Base-by-base conservation (phyloP, 1,140 invertebrate genomes). In the Oedothorax gibbosus region DNA sequence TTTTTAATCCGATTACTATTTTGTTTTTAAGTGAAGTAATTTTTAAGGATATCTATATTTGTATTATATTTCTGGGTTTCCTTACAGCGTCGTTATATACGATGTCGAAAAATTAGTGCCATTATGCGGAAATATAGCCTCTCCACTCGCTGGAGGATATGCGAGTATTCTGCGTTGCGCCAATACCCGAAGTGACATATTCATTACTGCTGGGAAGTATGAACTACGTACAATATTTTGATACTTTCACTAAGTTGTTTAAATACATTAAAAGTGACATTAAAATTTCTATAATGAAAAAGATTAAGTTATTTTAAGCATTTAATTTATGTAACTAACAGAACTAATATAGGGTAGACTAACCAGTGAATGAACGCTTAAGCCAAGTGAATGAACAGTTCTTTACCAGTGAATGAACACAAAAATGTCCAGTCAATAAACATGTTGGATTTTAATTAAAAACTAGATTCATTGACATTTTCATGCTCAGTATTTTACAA, bases 161-260 rank as follows among this genome's bases (percentile, higher is more conserved):
- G 90, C 90, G 20, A 86, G 88, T 62, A 89, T 89, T 85, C 77
- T 91, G 8, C 87, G 86, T 14, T 89, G 88, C 81, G 88, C 89
- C 5, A 90, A 90, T 60, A 87, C 83, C 8, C 86, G 85, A 68
- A 90, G 91, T 87, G 81, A 90, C 66, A 18, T 89, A 0, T 91
- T 91, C 87, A 88, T 91, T 12, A 90, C 91, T 66, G 90, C 88
- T 85, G 91, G 91, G 89, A 88, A 90, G 91, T 91, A 89, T 89
- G 90, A 18, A 53, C 21, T 20, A 68, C 35, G 5, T 35, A 35
- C 35, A 35, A 35, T 35, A 35, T 35, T 35, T 35, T 35, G 35
- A 1, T 35, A 35, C 2, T 35, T 35, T 35, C 35, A 35, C 5
- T 35, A 35, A 35, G 35, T 35, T 35, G 5, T 5, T 35, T 35